These are phyloP conservation scores for Dastarcus helophoroides DNA, from an alignment of 2,888 invertebrate genomes.

Conservation along the genomic window DNA sequence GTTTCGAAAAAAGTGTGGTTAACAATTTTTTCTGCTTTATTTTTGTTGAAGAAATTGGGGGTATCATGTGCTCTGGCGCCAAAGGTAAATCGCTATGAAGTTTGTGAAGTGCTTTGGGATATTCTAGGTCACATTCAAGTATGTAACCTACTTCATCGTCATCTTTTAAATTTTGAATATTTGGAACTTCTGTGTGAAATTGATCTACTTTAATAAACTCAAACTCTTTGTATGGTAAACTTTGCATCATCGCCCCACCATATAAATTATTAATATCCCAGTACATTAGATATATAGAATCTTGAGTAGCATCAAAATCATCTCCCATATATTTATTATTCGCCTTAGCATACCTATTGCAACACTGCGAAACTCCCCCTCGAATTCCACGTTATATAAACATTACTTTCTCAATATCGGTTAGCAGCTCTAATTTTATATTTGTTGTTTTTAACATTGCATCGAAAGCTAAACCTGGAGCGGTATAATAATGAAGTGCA, in stretches of 20 bases:
- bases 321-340: conserved; percentile 27
- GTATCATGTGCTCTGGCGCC: conserved; percentile 9
- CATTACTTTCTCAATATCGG: too few relatives aligned
- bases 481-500: conserved; percentile 26
- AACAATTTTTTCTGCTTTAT: conserved; percentile 13
- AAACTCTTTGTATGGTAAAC: conserved; percentile 21
- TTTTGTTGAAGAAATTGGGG: conserved; percentile 6
- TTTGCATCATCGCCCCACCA: conserved; percentile 18
- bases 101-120: conserved; percentile 26
- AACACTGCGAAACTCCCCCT: conserved; percentile 23
- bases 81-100: conserved; percentile 13
- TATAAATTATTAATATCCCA: conserved; percentile 24
- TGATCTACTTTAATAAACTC: conserved; percentile 18
- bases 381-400: conserved; percentile 21
- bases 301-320: conserved; percentile 18
- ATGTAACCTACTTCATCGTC: conserved; percentile 22
- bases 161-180: conserved; percentile 6
- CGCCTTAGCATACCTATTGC: conserved; percentile 20
- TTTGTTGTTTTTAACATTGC: conserved; percentile 26
- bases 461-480: conserved; percentile 27
- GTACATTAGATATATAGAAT: conserved; percentile 19
- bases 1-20: conserved; percentile 15
- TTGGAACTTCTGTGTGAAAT: conserved; percentile 7
- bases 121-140: conserved; percentile 31
- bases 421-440: conserved; percentile 24